phyloP scores from a whole-genome alignment of 2,113 vertebrate species.

The Cynocephalus volans region DNA sequence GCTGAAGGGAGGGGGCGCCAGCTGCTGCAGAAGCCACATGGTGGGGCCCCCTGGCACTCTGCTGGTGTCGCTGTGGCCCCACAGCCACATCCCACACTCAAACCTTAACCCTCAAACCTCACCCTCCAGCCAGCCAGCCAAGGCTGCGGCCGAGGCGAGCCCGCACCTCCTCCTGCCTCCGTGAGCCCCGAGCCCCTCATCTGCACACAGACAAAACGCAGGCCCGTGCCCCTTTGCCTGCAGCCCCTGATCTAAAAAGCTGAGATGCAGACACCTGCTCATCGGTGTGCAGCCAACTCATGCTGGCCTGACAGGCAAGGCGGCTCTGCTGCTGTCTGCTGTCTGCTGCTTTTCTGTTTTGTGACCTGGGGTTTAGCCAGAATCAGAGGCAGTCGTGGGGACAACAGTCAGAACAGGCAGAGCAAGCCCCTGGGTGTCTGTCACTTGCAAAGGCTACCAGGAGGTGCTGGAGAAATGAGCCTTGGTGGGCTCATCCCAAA shows the following conservation, averaged over 20 bases:
- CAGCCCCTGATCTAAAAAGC: too few relatives aligned
- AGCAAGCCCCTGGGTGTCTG: too few relatives aligned
- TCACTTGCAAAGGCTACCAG: not conserved
- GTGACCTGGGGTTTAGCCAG: not conserved
- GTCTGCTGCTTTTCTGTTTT: too few relatives aligned
- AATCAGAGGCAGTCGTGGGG: not conserved
- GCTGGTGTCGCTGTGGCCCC: not conserved
- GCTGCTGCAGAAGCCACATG: too few relatives aligned
- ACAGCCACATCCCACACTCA: not conserved
- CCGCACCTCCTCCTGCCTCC: not conserved
- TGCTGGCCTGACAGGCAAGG: not conserved
- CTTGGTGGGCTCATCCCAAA: not conserved
- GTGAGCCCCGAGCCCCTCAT: rapidly evolving
- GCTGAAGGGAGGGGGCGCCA: not conserved
- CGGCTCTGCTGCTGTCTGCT: not conserved
- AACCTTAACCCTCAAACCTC: not conserved
- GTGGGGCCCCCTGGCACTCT: too few relatives aligned
- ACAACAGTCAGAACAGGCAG: not conserved
- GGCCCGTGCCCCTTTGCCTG: not conserved
- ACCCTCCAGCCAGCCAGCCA: not conserved
- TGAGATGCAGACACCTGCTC: too few relatives aligned
- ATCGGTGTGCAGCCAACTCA: rapidly evolving
- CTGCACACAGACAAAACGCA: not conserved
- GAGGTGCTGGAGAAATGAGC: not conserved
- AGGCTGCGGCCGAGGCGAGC: not conserved